A percentile compares a stretch with the other conserved stretches of the same genome.
Evolutionary conservation across 2,888 invertebrate species (phyloP).

Genomic region (Thysanoteuthis rhombus): DNA sequence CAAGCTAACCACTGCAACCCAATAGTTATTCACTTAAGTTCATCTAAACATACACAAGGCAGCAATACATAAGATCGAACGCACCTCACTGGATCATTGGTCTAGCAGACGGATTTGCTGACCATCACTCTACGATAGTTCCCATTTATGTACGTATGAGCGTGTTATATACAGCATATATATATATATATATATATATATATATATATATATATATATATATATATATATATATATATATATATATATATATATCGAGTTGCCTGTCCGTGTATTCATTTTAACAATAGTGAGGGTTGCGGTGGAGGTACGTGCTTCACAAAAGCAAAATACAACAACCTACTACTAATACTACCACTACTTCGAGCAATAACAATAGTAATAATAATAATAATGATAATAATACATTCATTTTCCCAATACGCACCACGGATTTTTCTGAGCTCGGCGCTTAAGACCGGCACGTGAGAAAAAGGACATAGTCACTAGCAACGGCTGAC

Average conservation of each 20-base stretch:
- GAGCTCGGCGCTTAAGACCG: not conserved
- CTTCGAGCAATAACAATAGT: not conserved
- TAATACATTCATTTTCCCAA: not conserved
- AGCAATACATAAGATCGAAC: too few species aligned
- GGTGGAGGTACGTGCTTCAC: not conserved
- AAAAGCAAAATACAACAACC: not conserved
- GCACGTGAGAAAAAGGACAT: not conserved
- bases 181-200: too few species aligned
- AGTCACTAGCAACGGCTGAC: not conserved
- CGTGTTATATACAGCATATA: too few species aligned
- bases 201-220: slow-evolving; percentile 18
- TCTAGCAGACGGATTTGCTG: too few species aligned
- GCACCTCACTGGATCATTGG: too few species aligned
- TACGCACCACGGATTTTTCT: not conserved
- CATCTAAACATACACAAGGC: too few species aligned
- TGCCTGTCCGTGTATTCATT: not conserved
- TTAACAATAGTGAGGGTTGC: not conserved
- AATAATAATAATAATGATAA: not conserved
- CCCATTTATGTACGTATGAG: too few species aligned
- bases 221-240: slow-evolving; percentile 32
- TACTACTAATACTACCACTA: not conserved
- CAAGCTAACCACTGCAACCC: too few species aligned
- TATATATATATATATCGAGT: slow-evolving; percentile 30
- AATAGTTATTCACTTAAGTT: too few species aligned
- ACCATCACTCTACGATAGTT: too few species aligned